Percentiles rank a stretch among this genome's conserved stretches.
phyloP scores from a whole-genome alignment of 2,113 vertebrate species.

The Entelurus aequoreus region DNA sequence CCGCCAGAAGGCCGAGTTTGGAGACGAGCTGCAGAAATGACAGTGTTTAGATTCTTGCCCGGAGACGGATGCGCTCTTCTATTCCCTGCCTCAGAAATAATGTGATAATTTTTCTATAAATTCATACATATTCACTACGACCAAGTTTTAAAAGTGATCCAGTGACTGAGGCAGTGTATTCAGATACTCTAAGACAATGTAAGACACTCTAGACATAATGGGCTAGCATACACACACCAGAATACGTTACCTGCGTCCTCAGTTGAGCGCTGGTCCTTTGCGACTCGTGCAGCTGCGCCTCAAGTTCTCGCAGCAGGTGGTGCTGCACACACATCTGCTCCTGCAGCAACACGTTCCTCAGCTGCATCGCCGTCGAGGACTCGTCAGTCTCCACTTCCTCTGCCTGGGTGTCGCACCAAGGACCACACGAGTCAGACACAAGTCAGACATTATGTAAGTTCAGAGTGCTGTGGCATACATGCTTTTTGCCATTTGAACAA shows the following conservation, averaged over 20 bases:
- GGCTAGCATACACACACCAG: neutral
- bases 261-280: slow-evolving; percentile 81
- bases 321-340: slow-evolving; percentile 86
- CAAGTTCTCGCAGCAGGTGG: slow-evolving; percentile 83
- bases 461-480: too few species aligned
- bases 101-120: too few species aligned
- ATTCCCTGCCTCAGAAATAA: too few species aligned
- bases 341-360: slow-evolving; percentile 80
- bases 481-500: too few species aligned
- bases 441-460: neutral
- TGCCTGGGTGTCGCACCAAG: slow-evolving; percentile 77
- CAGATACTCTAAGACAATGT: too few species aligned
- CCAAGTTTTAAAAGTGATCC: too few species aligned
- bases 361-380: slow-evolving; percentile 78
- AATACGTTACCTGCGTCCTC: slow-evolving; percentile 77
- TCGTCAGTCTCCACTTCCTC: slow-evolving; percentile 83
- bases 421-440: neutral
- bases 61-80: too few species aligned
- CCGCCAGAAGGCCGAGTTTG: slow-evolving; percentile 38
- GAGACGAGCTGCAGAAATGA: slow-evolving; percentile 41
- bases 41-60: too few species aligned
- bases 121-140: too few species aligned
- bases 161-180: too few species aligned
- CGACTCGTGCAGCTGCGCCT: slow-evolving; percentile 84
- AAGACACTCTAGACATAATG: too few species aligned